These are phyloP conservation scores for Sylvia atricapilla DNA, from an alignment of 2,113 vertebrate species.

Conservation along the genomic window DNA sequence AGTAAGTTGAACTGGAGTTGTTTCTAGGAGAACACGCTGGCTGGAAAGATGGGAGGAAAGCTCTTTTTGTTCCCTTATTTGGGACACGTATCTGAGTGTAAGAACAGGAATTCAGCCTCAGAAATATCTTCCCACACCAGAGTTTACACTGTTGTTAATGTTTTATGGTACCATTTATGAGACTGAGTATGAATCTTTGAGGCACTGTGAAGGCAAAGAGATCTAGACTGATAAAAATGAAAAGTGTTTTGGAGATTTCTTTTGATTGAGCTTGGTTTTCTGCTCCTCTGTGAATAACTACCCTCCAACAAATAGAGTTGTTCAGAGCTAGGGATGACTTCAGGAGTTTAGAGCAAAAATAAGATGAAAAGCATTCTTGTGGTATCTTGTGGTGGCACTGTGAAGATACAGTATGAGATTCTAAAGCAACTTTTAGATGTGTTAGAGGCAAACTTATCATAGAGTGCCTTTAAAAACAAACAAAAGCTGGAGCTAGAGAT, in stretches of 20 bases:
- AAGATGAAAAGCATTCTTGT: constrained; percentile 58
- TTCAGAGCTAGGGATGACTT: neutral
- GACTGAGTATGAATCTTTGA: neutral
- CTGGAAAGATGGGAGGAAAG: neutral
- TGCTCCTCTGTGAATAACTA: neutral
- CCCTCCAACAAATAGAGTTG: neutral
- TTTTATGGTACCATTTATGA: neutral
- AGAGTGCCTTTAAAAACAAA: constrained; percentile 14
- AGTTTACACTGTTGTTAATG: neutral
- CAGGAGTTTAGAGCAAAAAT: neutral
- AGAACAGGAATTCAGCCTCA: neutral
- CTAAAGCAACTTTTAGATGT: neutral
- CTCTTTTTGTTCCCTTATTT: neutral
- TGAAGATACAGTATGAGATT: constrained; percentile 17
- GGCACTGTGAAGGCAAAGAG: neutral
- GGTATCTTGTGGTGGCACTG: neutral
- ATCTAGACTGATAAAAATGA: constrained; percentile 34
- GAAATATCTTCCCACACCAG: neutral
- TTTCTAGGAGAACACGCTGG: neutral
- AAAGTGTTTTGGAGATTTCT: constrained; percentile 11
- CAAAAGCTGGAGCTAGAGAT: neutral
- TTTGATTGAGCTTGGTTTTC: neutral
- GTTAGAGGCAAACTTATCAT: constrained; percentile 10
- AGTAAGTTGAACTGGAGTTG: neutral
- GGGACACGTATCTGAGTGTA: neutral